A percentile compares a stretch with the other conserved stretches of the same genome.
These are phyloP conservation scores for Orchestes rusci DNA, from an alignment of 2,888 invertebrate species.

Conservation along the genomic window DNA sequence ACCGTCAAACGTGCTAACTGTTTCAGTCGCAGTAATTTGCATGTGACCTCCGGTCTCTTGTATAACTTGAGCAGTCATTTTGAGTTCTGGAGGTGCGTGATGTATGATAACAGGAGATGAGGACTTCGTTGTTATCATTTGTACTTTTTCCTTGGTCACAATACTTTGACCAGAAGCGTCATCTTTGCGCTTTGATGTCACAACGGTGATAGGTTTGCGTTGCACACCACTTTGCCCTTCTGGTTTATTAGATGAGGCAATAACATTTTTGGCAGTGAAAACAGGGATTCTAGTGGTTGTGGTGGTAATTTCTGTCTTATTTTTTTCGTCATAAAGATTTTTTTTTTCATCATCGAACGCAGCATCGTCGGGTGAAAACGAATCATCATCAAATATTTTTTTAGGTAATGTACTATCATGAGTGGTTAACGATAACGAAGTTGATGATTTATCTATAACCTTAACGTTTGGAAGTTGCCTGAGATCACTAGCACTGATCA, in stretches of 20 bases:
- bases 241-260: slow-evolving; percentile 12
- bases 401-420: slow-evolving; percentile 56
- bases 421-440: slow-evolving; percentile 46
- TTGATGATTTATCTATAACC: slow-evolving; percentile 45
- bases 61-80: slow-evolving; percentile 43
- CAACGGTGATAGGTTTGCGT: neutral
- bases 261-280: slow-evolving; percentile 15
- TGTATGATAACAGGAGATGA: slow-evolving; percentile 36
- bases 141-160: slow-evolving; percentile 42
- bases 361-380: slow-evolving; percentile 52
- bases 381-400: slow-evolving; percentile 62
- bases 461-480: slow-evolving; percentile 42
- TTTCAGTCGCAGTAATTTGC: slow-evolving; percentile 44
- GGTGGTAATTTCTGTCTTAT: slow-evolving; percentile 31
- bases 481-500: slow-evolving; percentile 43
- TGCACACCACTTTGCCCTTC: neutral
- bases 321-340: slow-evolving; percentile 34
- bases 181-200: neutral
- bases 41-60: slow-evolving; percentile 38
- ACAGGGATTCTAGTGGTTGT: slow-evolving; percentile 26
- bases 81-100: slow-evolving; percentile 40
- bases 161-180: too few relatives aligned
- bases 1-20: slow-evolving; percentile 51
- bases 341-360: slow-evolving; percentile 43
- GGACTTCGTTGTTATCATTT: slow-evolving; percentile 36